These are phyloP conservation scores for Argyrosomus regius DNA, from an alignment of 2,797 vertebrate species.

Conservation along the genomic window DNA sequence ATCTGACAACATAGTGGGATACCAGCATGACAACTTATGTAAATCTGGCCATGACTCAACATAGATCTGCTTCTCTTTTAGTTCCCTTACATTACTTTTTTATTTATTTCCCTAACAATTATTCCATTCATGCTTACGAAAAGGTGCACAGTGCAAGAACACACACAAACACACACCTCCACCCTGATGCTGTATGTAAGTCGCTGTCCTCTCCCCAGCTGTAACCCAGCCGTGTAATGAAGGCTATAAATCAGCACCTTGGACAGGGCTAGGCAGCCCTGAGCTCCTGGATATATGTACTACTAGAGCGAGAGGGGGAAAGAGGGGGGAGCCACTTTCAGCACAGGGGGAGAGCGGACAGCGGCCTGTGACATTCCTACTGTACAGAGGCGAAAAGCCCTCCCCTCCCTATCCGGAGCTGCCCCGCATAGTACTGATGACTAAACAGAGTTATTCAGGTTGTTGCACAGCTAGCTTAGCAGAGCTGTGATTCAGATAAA, in stretches of 20 bases:
- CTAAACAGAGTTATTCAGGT: slow-evolving; percentile 78
- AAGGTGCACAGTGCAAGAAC: slow-evolving; percentile 18
- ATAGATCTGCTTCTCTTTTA: slow-evolving; percentile 35
- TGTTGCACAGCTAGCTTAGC: slow-evolving; percentile 70
- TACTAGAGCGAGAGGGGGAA: slow-evolving; percentile 25
- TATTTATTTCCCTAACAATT: slow-evolving; percentile 29
- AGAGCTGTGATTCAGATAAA: slow-evolving; percentile 62
- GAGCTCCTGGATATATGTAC: slow-evolving; percentile 31
- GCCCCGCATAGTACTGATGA: slow-evolving; percentile 69
- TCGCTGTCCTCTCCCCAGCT: slow-evolving; percentile 52
- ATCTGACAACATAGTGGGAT: slow-evolving; percentile 43
- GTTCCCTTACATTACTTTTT: slow-evolving; percentile 14
- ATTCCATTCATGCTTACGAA: slow-evolving; percentile 37
- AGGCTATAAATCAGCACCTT: slow-evolving; percentile 83
- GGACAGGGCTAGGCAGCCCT: slow-evolving; percentile 74
- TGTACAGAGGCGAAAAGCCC: slow-evolving; percentile 53
- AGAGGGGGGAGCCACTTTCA: slow-evolving; percentile 44
- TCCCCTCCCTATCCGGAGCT: slow-evolving; percentile 48
- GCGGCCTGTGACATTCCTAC: slow-evolving; percentile 66
- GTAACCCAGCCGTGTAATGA: slow-evolving; percentile 78
- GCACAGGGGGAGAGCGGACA: slow-evolving; percentile 56
- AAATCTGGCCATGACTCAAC: slow-evolving; percentile 46
- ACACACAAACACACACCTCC: slow-evolving; percentile 35
- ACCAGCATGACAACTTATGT: slow-evolving; percentile 46
- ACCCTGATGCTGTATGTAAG: slow-evolving; percentile 45